Evolutionary conservation across 2,888 invertebrate genomes (phyloP).

Genomic region (Fragum fragum): DNA sequence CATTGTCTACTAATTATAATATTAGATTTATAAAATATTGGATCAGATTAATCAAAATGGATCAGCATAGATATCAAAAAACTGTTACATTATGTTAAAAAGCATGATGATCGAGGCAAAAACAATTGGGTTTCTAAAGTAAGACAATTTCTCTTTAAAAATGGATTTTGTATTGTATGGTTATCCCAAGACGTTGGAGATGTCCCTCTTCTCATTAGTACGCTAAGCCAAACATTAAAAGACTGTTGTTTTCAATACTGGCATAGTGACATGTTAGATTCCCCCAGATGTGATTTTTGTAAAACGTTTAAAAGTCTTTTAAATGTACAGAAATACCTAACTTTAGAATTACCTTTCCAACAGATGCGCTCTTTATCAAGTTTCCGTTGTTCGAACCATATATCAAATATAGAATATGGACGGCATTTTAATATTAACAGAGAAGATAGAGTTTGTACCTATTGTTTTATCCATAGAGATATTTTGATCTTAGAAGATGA

Average conservation of each 20-base stretch:
- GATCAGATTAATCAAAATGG: too few species aligned
- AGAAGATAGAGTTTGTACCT: too few species aligned
- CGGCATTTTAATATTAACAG: too few species aligned
- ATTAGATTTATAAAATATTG: too few species aligned
- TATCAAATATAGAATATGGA: too few species aligned
- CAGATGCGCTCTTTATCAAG: too few species aligned
- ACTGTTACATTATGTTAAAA: slow-evolving; percentile 36
- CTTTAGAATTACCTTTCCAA: too few species aligned
- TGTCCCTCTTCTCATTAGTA: not conserved
- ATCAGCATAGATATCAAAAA: not conserved
- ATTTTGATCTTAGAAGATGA: too few species aligned
- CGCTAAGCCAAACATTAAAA: slow-evolving; percentile 13
- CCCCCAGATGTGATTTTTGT: slow-evolving; percentile 24
- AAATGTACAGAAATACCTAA: slow-evolving; percentile 9
- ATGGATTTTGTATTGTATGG: slow-evolving; percentile 34
- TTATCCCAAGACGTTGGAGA: not conserved
- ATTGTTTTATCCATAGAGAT: too few species aligned
- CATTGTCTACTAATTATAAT: slow-evolving; percentile 17
- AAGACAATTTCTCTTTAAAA: slow-evolving; percentile 10
- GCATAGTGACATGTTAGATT: not conserved
- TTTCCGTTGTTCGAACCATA: too few species aligned
- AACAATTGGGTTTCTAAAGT: slow-evolving; percentile 24
- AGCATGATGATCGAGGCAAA: slow-evolving; percentile 13
- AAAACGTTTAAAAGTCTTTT: slow-evolving; percentile 22
- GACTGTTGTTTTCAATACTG: slow-evolving; percentile 14